Conservation (phyloP, 2,113 vertebrate genomes). For the Zingel zingel region DNA sequence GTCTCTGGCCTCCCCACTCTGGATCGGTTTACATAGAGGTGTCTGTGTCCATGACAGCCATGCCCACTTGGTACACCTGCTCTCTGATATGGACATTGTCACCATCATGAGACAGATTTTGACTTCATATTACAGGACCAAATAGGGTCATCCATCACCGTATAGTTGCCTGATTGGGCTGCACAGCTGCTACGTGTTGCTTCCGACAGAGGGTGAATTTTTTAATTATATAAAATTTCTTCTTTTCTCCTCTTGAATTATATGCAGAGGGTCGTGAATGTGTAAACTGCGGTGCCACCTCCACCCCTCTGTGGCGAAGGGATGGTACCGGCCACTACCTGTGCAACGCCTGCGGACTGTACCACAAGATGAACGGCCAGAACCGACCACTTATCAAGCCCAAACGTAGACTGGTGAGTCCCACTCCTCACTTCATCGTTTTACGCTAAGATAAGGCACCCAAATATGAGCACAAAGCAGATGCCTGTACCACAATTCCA, state of each 20-base stretch:
- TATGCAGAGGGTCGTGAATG: slow-evolving; percentile 98
- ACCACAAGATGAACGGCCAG: slow-evolving; percentile 99
- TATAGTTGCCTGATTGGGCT: neutral
- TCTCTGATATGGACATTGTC: slow-evolving; percentile 45
- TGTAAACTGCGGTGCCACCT: slow-evolving; percentile 98
- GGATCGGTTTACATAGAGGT: slow-evolving; percentile 79
- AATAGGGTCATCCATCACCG: slow-evolving; percentile 2
- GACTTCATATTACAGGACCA: slow-evolving; percentile 61
- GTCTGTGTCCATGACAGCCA: slow-evolving; percentile 75
- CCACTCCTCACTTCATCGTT: slow-evolving; percentile 17
- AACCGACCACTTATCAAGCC: slow-evolving; percentile 99
- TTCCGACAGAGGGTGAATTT: slow-evolving; percentile 67
- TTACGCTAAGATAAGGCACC: slow-evolving; percentile 50
- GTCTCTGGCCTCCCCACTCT: slow-evolving; percentile 63
- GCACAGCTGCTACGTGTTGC: slow-evolving; percentile 41
- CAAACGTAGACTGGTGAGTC: slow-evolving; percentile 97
- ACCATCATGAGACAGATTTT: slow-evolving; percentile 37
- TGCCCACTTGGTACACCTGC: slow-evolving; percentile 52
- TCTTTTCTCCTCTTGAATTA: slow-evolving; percentile 81
- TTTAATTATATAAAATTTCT: slow-evolving; percentile 88
- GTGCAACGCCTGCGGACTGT: slow-evolving; percentile 98
- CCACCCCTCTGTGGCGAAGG: slow-evolving; percentile 97
- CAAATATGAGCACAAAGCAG: slow-evolving; percentile 83
- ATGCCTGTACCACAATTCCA: slow-evolving; percentile 86
- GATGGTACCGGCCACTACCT: slow-evolving; percentile 99